These are phyloP conservation scores for Ondatra zibethicus DNA, from an alignment of 2,113 vertebrate genomes.

Conservation along the genomic window DNA sequence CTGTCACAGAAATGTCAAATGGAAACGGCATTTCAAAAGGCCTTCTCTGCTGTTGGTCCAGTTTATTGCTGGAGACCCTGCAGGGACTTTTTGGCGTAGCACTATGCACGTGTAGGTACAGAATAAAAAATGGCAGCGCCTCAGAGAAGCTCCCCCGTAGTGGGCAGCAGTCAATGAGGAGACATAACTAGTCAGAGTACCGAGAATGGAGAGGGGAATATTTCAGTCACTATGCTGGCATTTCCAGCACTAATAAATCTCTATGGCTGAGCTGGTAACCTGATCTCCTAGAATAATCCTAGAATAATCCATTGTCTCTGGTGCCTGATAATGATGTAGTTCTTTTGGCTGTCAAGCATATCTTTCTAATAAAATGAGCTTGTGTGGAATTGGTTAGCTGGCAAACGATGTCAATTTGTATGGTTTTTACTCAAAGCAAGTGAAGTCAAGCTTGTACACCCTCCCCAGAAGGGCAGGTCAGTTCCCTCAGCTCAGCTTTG, in stretches of 20 bases:
- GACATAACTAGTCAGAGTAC: not conserved
- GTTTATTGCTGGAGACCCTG: not conserved
- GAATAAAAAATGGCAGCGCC: not conserved
- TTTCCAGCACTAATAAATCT: not conserved
- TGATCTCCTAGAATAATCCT: not conserved
- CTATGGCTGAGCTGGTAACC: not conserved
- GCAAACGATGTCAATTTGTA: not conserved
- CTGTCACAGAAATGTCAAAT: not conserved
- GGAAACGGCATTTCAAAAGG: not conserved
- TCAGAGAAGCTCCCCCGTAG: not conserved
- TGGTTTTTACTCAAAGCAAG: not conserved
- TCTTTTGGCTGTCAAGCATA: not conserved
- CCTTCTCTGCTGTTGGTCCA: not conserved
- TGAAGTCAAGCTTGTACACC: not conserved
- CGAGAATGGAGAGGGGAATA: not conserved
- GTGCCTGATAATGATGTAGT: not conserved
- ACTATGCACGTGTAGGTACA: not conserved
- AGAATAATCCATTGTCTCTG: not conserved
- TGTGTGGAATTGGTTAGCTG: not conserved
- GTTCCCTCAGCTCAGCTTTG: not conserved
- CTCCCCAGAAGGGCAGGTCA: not conserved
- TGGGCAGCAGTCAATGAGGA: not conserved
- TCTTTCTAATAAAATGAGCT: constrained; percentile 32
- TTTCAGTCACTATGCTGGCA: not conserved
- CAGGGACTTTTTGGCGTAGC: not conserved